Base-by-base conservation (phyloP, 2,888 invertebrate species). In the Stegophylla sp. region DNA sequence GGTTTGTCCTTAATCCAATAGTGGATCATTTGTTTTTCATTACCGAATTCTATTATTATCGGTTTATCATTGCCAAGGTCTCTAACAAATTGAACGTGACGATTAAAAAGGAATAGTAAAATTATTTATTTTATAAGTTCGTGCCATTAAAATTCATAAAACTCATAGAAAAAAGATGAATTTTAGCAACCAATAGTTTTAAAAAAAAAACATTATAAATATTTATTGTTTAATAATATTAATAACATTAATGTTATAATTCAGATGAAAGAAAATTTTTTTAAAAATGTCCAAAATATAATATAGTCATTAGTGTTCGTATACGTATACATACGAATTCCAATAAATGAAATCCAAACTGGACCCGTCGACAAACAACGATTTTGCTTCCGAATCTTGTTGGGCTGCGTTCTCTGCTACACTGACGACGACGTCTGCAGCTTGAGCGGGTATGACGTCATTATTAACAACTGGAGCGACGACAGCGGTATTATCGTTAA, bases 261-360 rank as follows among this genome's bases (percentile, higher is more conserved):
- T 34, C 3, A 34, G 34, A 34, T 7, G 34, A 7, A 34, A 34
- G 7, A 34, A 34, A 34, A 34, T 3, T 34, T 34, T 34, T 34
- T 5, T 34, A 34, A n/a, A n/a, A n/a, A n/a, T n/a, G n/a, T n/a
- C n/a, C n/a, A n/a, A n/a, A n/a, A n/a, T n/a, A n/a, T n/a, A 43
- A 10, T 45, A 45, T 12, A 45, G 4, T 45, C 12, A 45, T 9
- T 45, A 13, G 45, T 45, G 12, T 1, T 2, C 1, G 45, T 45
- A 45, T 15, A 10, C 45, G 45, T 20, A 1, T 59, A 73, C 73
- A 13, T 28, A 73, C 73, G 59, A 28, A 45, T 61, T 73, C 73
- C 73, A 73, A 48, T 48, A 73, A 3, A 48, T 2, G 9, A 73
- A 61, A 48, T 74, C 74, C 20, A 74, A 63, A 20, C 51, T 74